phyloP scores from a whole-genome alignment of 2,888 invertebrate genomes.

The Podabrus alpinus region DNA sequence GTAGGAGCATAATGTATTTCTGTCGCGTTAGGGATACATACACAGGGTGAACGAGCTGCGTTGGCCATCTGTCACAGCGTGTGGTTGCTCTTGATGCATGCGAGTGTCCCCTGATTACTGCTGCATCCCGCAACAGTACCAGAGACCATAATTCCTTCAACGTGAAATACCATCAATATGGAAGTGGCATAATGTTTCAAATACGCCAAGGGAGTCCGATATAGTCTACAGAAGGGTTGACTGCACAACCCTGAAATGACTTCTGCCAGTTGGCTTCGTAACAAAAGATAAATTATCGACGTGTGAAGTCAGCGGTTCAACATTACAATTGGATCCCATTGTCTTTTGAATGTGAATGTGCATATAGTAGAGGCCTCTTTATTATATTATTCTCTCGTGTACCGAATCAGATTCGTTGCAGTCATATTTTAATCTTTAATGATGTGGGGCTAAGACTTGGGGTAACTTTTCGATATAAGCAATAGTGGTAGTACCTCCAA shows the following conservation, averaged over 20 bases:
- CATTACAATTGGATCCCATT: slow-evolving; percentile 38
- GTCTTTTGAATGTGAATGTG: slow-evolving; percentile 29
- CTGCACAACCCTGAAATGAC: slow-evolving; percentile 39
- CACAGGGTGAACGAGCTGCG: slow-evolving; percentile 41
- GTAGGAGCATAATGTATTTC: slow-evolving; percentile 23
- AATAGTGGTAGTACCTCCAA: slow-evolving; percentile 9
- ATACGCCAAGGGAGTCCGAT: slow-evolving; percentile 21
- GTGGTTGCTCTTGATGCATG: slow-evolving; percentile 47
- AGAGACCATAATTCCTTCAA: slow-evolving; percentile 26
- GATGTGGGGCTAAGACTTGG: slow-evolving; percentile 23
- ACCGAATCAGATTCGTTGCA: slow-evolving; percentile 30
- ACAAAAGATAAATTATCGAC: slow-evolving; percentile 49
- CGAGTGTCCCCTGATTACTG: slow-evolving; percentile 36
- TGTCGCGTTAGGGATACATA: slow-evolving; percentile 40
- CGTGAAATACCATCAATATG: slow-evolving; percentile 38
- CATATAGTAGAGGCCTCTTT: slow-evolving; percentile 23
- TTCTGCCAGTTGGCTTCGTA: slow-evolving; percentile 47
- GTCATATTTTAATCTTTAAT: slow-evolving; percentile 34
- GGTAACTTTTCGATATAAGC: slow-evolving; percentile 4
- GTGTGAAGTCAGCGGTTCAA: slow-evolving; percentile 39
- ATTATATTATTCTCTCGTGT: slow-evolving; percentile 22
- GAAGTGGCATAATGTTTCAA: slow-evolving; percentile 30
- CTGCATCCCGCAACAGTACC: slow-evolving; percentile 30
- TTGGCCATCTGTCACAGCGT: slow-evolving; percentile 48
- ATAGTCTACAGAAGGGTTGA: slow-evolving; percentile 20